Evolutionary conservation across 2,888 invertebrate species (phyloP).

Genomic region (Apodemia duryi): DNA sequence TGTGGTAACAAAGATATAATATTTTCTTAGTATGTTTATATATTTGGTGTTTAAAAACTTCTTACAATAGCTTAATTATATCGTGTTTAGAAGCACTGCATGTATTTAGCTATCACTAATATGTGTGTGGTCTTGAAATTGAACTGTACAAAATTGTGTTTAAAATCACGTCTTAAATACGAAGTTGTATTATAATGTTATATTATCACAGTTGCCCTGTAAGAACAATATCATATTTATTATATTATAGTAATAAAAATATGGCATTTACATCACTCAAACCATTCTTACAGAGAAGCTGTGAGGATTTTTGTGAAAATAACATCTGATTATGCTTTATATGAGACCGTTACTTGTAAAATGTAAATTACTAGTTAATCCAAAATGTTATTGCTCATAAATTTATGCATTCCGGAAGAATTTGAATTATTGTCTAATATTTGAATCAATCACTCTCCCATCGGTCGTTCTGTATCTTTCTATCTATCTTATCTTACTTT

Average conservation of each 20-base stretch:
- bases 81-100: constrained; percentile 35
- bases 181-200: neutral
- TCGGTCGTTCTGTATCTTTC: no score
- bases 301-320: constrained; percentile 40
- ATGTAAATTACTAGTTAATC: neutral
- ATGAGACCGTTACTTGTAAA: neutral
- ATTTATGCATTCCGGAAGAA: no score
- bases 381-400: no score
- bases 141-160: neutral
- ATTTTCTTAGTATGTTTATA: constrained; percentile 22
- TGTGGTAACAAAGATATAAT: constrained; percentile 13
- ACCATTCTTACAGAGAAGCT: constrained; percentile 72
- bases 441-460: no score
- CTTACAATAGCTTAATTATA: constrained; percentile 13
- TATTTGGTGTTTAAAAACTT: constrained; percentile 14
- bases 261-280: constrained; percentile 73
- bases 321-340: neutral
- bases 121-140: constrained; percentile 57
- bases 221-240: constrained; percentile 44
- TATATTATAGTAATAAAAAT: constrained; percentile 38
- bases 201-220: constrained; percentile 68
- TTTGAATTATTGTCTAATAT: no score
- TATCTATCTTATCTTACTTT: no score
- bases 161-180: neutral
- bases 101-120: constrained; percentile 39